phyloP scores from a whole-genome alignment of 2,888 invertebrate genomes.

The Eudasyphora cyanicolor region DNA sequence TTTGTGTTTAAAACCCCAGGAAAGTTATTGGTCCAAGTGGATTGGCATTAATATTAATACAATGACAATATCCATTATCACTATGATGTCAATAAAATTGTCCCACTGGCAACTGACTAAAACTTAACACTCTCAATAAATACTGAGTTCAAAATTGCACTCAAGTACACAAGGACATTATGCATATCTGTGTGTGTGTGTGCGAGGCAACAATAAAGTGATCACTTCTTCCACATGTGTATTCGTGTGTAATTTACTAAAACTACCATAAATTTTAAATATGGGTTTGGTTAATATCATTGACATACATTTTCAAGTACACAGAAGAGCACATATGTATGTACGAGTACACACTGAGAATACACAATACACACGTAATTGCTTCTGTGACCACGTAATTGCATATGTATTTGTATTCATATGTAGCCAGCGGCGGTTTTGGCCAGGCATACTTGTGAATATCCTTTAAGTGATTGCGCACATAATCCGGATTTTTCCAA shows the following conservation, averaged over 20 bases:
- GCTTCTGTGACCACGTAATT: neutral
- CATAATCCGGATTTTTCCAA: no score
- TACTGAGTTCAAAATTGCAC: neutral
- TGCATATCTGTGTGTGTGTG: neutral
- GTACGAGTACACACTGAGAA: neutral
- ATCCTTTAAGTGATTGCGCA: no score
- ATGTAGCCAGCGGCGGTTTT: neutral
- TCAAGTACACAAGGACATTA: neutral
- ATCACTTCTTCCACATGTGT: conserved; percentile 11
- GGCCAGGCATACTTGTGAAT: no score
- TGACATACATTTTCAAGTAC: conserved; percentile 34
- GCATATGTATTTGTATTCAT: neutral
- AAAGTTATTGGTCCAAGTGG: conserved; percentile 22
- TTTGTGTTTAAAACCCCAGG: neutral
- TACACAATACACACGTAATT: neutral
- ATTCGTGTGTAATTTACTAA: conserved; percentile 18
- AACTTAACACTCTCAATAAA: conserved; percentile 31
- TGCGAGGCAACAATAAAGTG: conserved; percentile 16
- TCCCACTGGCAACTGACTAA: conserved; percentile 1
- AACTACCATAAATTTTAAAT: conserved; percentile 44
- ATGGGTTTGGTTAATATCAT: conserved; percentile 48
- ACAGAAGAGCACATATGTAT: conserved; percentile 3
- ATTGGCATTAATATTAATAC: conserved; percentile 41
- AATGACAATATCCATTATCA: conserved; percentile 47
- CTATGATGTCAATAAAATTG: conserved; percentile 30